Conservation (phyloP, 1,140 invertebrate genomes). For the Saccostrea echinata region DNA sequence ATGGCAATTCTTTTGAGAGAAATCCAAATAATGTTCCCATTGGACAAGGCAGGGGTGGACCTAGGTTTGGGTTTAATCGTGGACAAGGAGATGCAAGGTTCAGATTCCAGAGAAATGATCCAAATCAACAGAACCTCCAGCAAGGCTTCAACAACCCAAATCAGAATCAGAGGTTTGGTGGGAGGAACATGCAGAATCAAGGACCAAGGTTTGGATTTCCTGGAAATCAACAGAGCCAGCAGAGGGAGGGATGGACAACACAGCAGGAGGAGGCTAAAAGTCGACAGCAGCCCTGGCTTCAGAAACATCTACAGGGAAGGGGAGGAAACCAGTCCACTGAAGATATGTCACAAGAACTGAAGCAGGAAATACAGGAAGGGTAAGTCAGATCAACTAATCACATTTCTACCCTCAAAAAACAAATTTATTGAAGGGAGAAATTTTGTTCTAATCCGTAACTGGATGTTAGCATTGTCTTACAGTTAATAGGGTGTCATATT, state of each 20-base stretch:
- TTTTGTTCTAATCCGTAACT: too few relatives aligned
- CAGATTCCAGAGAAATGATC: conserved; percentile 13
- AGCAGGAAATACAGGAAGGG: not conserved
- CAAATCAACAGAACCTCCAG: not conserved
- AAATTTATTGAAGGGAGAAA: too few relatives aligned
- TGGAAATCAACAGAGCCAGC: conserved; percentile 8
- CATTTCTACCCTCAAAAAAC: too few relatives aligned
- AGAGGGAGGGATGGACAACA: conserved; percentile 33
- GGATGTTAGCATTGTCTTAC: too few relatives aligned
- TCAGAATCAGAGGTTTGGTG: not conserved
- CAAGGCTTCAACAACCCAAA: conserved; percentile 2
- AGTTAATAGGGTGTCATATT: too few relatives aligned
- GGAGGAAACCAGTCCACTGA: not conserved
- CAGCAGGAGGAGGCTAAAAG: conserved; percentile 36
- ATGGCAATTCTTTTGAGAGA: not conserved
- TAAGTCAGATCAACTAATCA: not conserved
- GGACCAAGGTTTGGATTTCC: conserved; percentile 15
- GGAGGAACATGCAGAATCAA: not conserved
- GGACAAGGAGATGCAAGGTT: conserved; percentile 1
- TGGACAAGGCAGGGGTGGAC: conserved; percentile 51
- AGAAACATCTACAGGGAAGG: not conserved
- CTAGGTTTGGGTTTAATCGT: conserved; percentile 11
- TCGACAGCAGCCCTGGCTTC: conserved; percentile 7
- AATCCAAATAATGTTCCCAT: conserved; percentile 12
- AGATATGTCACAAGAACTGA: not conserved